These are phyloP conservation scores for Diplogasteroides magnus DNA, from an alignment of 1,140 invertebrate species.

Conservation along the genomic window DNA sequence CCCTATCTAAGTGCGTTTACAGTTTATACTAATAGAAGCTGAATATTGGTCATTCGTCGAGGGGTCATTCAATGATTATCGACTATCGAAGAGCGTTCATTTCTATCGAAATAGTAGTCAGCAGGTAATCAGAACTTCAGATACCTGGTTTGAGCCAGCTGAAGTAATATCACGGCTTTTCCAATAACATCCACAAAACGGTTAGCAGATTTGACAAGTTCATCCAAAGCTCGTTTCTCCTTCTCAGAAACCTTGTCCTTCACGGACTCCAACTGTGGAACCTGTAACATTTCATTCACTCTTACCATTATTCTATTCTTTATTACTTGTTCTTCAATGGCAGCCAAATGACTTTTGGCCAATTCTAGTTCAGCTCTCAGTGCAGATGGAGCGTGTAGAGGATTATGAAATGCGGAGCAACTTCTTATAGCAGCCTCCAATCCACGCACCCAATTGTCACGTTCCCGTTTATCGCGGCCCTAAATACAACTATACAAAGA, in stretches of 20 bases:
- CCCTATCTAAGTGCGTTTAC: no score
- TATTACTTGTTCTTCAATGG: no score
- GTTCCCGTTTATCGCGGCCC: conserved; percentile 84
- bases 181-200: background rate
- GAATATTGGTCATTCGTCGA: no score
- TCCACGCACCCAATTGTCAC: conserved; percentile 88
- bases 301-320: background rate
- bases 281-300: background rate
- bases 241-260: background rate
- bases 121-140: no score
- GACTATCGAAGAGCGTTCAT: no score
- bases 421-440: conserved; percentile 80
- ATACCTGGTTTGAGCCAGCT: conserved; percentile 1
- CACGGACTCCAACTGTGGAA: no score
- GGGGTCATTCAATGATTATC: no score
- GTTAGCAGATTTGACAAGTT: background rate
- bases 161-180: background rate
- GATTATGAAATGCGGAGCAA: conserved; percentile 43
- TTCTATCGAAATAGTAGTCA: no score
- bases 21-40: no score
- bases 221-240: background rate
- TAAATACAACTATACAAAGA: conserved; percentile 1
- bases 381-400: conserved; percentile 37
- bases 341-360: no score
- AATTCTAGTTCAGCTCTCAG: no score